Percentiles rank a stretch among this genome's conserved stretches.
These are phyloP conservation scores for Hylyphantes graminicola DNA, from an alignment of 1,140 invertebrate species.

Conservation along the genomic window DNA sequence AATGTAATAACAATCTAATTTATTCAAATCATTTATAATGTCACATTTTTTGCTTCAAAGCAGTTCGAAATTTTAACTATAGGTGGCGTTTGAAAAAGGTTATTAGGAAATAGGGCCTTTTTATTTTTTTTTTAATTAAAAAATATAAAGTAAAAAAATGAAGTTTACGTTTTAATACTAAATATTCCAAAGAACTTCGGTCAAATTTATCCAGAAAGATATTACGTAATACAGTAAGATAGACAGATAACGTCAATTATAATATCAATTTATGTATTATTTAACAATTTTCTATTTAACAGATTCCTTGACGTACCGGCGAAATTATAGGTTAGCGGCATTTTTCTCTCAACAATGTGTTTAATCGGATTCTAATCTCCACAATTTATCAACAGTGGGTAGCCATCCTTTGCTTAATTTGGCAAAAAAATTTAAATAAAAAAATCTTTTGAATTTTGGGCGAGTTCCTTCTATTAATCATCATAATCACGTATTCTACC, in stretches of 20 bases:
- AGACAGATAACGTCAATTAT: too few relatives aligned
- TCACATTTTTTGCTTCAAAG: neutral
- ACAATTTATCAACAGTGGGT: slow-evolving; percentile 25
- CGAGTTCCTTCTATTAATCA: slow-evolving; percentile 46
- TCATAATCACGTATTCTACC: slow-evolving; percentile 34
- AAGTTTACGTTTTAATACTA: too few relatives aligned
- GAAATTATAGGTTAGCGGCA: neutral
- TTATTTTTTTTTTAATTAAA: too few relatives aligned
- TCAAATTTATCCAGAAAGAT: too few relatives aligned
- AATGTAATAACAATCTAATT: neutral
- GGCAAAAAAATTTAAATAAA: neutral
- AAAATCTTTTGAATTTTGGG: slow-evolving; percentile 27
- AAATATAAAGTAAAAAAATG: too few relatives aligned
- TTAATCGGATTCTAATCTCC: slow-evolving; percentile 27
- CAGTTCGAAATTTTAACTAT: neutral
- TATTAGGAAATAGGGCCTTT: too few relatives aligned
- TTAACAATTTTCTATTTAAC: too few relatives aligned
- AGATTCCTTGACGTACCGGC: too few relatives aligned
- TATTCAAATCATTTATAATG: neutral
- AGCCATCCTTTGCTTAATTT: slow-evolving; percentile 6
- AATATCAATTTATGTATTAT: too few relatives aligned
- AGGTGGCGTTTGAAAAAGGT: neutral
- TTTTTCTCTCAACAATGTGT: neutral
- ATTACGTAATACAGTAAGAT: too few relatives aligned
- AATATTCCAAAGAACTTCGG: too few relatives aligned